phyloP scores from a whole-genome alignment of 2,113 vertebrate species.

The Oncorhynchus nerka region DNA sequence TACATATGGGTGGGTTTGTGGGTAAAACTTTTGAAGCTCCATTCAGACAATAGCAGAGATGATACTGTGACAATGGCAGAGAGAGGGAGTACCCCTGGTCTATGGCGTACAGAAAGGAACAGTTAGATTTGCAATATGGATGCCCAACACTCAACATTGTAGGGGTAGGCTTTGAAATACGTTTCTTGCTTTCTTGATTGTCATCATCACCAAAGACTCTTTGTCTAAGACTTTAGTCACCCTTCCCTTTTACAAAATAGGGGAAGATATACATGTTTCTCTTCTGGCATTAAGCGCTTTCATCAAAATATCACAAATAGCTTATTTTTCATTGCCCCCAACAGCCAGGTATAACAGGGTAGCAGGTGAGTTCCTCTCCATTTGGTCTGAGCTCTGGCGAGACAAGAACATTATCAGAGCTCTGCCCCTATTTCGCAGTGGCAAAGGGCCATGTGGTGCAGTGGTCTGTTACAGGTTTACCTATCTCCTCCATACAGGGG shows the following conservation, averaged over 20 bases:
- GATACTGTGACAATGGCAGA: constrained; percentile 18
- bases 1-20: constrained; percentile 31
- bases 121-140: too few species aligned
- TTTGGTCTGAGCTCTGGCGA: constrained; percentile 38
- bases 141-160: too few species aligned
- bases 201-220: background rate
- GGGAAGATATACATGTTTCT: background rate
- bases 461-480: background rate
- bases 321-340: constrained; percentile 22
- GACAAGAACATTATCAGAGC: constrained; percentile 42
- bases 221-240: background rate
- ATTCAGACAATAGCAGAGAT: constrained; percentile 15
- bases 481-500: constrained; percentile 19
- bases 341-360: constrained; percentile 26
- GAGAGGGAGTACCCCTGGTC: background rate
- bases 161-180: too few species aligned
- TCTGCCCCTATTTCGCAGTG: constrained; percentile 40
- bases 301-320: background rate
- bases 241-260: background rate
- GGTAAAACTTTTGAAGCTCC: constrained; percentile 39
- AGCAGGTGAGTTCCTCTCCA: constrained; percentile 31
- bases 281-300: background rate
- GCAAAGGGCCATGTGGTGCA: constrained; percentile 10
- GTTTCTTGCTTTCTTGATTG: background rate
- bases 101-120: too few species aligned